These are phyloP conservation scores for Chaenocephalus aceratus DNA, from an alignment of 2,113 vertebrate genomes.

Conservation along the genomic window DNA sequence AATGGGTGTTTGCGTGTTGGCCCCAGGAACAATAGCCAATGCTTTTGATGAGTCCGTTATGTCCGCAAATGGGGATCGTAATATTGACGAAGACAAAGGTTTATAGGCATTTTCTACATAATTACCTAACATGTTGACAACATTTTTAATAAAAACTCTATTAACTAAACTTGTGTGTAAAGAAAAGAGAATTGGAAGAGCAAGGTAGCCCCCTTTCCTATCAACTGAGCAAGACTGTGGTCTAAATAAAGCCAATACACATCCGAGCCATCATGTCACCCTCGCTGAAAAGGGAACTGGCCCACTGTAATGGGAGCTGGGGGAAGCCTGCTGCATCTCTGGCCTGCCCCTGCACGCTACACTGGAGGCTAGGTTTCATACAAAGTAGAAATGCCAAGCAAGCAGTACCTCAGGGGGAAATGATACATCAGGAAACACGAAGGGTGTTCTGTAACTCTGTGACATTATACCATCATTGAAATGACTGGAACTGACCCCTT, in stretches of 20 bases:
- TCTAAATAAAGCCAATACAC: slow-evolving; percentile 33
- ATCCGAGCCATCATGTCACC: slow-evolving; percentile 34
- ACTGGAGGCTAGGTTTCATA: slow-evolving; percentile 64
- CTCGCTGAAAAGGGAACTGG: slow-evolving; percentile 60
- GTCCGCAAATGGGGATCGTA: too few relatives aligned
- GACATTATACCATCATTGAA: slow-evolving; percentile 26
- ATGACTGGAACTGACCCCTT: not conserved
- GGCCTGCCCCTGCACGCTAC: slow-evolving; percentile 43
- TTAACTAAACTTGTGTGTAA: too few relatives aligned
- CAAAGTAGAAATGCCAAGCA: slow-evolving; percentile 42
- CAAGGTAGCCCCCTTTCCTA: not conserved
- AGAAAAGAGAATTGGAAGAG: not conserved
- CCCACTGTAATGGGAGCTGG: slow-evolving; percentile 63
- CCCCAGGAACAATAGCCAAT: too few relatives aligned
- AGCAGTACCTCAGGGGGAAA: slow-evolving; percentile 28
- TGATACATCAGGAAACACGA: slow-evolving; percentile 5
- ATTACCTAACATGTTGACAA: not conserved
- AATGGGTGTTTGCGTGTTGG: too few relatives aligned
- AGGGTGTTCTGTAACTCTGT: not conserved
- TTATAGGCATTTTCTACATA: not conserved
- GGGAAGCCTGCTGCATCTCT: slow-evolving; percentile 55
- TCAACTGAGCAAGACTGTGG: not conserved
- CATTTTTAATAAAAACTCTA: not conserved
- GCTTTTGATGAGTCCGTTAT: too few relatives aligned
- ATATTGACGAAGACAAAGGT: too few relatives aligned